phyloP scores from a whole-genome alignment of 2,113 vertebrate species.

The human (Homo sapiens) region DNA sequence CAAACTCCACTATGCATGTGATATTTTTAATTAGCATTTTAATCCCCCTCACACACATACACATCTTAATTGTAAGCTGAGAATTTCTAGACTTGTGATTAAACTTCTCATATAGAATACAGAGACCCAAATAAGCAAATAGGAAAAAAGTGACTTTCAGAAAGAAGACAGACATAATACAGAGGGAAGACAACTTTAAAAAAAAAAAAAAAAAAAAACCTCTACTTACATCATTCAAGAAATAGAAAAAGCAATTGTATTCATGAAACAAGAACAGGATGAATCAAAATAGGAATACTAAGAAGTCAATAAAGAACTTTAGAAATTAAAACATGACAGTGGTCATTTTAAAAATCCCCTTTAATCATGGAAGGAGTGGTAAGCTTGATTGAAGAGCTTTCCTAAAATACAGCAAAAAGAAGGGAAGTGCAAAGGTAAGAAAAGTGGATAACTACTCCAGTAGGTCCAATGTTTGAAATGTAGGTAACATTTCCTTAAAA shows the following conservation, averaged over 20 bases:
- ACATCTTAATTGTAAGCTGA: not conserved
- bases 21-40: not conserved
- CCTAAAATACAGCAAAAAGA: not conserved
- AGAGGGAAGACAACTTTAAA: not conserved
- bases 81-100: not conserved
- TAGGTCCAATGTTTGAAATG: not conserved
- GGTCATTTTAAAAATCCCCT: not conserved
- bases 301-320: not conserved
- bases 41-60: not conserved
- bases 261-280: not conserved
- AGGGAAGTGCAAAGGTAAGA: not conserved
- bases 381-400: not conserved
- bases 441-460: not conserved
- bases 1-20: not conserved
- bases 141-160: not conserved
- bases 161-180: not conserved
- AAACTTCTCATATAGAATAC: not conserved
- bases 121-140: not conserved
- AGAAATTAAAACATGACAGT: not conserved
- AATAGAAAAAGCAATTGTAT: not conserved
- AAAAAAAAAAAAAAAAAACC: not conserved
- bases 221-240: not conserved
- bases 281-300: not conserved
- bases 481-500: not conserved
- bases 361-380: not conserved